Evolutionary conservation across 2,797 vertebrate species (phyloP), one percentile per base, ranked within the genome.

Genomic region (Gambelia wislizenii): DNA sequence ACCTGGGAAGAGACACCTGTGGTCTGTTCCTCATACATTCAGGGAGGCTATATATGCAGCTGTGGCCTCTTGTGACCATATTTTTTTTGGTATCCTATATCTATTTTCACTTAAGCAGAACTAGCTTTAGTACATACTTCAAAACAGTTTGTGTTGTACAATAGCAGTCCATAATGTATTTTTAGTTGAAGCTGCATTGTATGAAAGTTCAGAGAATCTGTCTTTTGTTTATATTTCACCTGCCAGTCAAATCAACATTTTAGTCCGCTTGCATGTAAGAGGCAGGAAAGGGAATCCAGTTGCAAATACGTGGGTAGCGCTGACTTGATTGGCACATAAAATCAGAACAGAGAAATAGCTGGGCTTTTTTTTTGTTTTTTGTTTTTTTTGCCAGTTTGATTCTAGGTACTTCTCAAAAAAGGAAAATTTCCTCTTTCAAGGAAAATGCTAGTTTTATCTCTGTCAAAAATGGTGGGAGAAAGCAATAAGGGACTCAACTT

Each of bases 121-220:
- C 70, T 64, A 61, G 1, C 39, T 49, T 90, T 83, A 89, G 59
- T 61, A 78, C 44, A 77, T 13, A 64, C n/a, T 75, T 87, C 16
- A 80, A 89, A 87, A 56, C 22, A 47, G 20, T 91, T 78, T 82
- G 30, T 7, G 93, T 86, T 89, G 75, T 83, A 86, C 56, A 85
- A 83, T 92, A 91, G 27, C 14, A 59, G n/a, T 89, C 87, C 39
- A 25, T 85, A 91, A 92, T 8, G 13, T 0, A 0, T 90, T 94
- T 87, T 93, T 93, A 90, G 70, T 93, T 93, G 89, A 89, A 91
- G 91, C 91, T 92, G 89, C 30, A 76, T 86, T 92, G 77, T 90
- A 94, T 92, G 90, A 91, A 95, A 94, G 91, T 92, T 95, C 64
- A 92, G 88, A 44, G 87, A 91, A 91, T 79, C 72, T 91, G 87